A percentile compares a stretch with the other conserved stretches of the same genome.
Conservation (phyloP, 2,797 vertebrate species). For the Phalanger gymnotis region DNA sequence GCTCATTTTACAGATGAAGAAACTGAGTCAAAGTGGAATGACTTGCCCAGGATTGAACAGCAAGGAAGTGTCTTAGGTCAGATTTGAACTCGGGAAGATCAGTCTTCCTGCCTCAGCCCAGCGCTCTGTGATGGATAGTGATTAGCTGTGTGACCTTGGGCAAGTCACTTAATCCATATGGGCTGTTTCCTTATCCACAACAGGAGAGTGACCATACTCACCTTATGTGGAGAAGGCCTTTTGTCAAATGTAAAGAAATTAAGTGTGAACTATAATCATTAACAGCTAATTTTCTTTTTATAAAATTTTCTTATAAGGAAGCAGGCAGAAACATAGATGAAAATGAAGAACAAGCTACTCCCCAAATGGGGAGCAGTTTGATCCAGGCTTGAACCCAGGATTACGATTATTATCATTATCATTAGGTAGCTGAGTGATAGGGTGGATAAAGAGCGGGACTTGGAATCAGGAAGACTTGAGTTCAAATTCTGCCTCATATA, state of each 20-base stretch:
- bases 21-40: no score
- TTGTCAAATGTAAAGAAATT: not conserved
- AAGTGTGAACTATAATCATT: not conserved
- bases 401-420: not conserved
- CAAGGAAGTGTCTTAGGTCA: no score
- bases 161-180: not conserved
- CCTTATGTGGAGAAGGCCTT: not conserved
- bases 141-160: not conserved
- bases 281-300: not conserved
- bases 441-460: no score
- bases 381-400: not conserved
- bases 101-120: no score
- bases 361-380: not conserved
- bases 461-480: not conserved
- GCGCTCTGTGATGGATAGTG: not conserved
- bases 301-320: not conserved
- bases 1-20: no score
- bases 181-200: not conserved
- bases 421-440: not conserved
- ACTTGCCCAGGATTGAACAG: no score
- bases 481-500: not conserved
- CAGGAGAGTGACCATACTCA: not conserved
- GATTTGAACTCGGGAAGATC: no score
- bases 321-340: not conserved
- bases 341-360: not conserved